Conservation (phyloP, 2,797 vertebrate species). For the Scolopax bukidnonensis region DNA sequence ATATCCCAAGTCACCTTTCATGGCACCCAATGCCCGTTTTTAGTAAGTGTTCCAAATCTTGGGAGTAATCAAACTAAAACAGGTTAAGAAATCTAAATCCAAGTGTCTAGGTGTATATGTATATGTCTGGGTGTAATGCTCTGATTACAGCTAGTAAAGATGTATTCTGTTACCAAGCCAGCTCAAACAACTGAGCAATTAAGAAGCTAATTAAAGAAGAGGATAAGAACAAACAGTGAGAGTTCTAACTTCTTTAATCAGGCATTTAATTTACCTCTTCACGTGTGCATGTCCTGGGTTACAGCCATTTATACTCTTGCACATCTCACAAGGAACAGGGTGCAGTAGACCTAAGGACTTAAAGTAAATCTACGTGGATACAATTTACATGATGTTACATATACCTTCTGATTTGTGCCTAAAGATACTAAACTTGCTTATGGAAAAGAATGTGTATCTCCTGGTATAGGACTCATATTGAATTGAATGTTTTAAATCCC, state of each 20-base stretch:
- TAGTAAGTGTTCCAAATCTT: background rate
- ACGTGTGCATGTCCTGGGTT: background rate
- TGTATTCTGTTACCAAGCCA: background rate
- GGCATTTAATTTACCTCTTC: conserved; percentile 7
- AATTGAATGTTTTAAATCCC: background rate
- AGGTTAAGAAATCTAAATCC: background rate
- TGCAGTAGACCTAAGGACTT: background rate
- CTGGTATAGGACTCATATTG: background rate
- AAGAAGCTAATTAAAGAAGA: conserved; percentile 6
- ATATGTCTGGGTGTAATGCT: background rate
- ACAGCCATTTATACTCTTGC: background rate
- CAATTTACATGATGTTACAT: background rate
- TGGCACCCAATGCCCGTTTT: background rate
- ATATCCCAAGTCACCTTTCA: background rate
- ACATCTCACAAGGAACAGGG: background rate
- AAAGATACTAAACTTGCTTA: background rate
- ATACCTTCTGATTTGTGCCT: background rate
- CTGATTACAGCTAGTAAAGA: background rate
- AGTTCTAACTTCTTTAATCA: background rate
- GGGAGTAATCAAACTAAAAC: background rate
- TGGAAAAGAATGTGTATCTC: background rate
- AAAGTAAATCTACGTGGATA: background rate
- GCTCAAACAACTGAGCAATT: background rate
- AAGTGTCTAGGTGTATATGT: background rate
- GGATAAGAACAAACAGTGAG: background rate